Conservation (phyloP, 1,140 invertebrate genomes). For the Leptinotarsa lineolata region DNA sequence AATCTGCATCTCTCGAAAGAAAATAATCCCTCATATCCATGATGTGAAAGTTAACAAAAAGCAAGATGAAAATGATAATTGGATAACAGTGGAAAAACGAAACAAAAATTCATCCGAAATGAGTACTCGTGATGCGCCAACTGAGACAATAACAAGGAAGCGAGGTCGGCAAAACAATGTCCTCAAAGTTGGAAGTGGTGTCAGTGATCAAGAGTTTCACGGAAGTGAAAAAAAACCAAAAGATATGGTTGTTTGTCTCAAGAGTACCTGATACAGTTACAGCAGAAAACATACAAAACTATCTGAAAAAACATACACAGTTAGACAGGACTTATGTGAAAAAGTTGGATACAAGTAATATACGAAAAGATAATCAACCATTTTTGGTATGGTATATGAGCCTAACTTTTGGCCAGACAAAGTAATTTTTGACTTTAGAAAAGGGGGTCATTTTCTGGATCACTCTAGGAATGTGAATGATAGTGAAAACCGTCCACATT, state of each 20-base stretch:
- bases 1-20: no score
- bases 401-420: neutral
- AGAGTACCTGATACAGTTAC: neutral
- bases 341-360: neutral
- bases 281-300: neutral
- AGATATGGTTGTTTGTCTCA: conserved; percentile 3
- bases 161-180: neutral
- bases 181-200: neutral
- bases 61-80: no score
- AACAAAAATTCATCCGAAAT: no score
- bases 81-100: no score
- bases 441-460: neutral
- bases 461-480: no score
- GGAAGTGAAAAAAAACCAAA: neutral
- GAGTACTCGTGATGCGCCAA: no score
- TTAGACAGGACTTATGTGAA: neutral
- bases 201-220: neutral
- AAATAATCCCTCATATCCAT: no score
- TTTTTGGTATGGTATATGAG: neutral
- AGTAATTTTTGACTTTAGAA: neutral
- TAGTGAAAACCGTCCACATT: no score
- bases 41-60: no score
- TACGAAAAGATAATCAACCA: neutral
- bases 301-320: neutral
- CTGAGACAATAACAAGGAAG: neutral